phyloP scores from a whole-genome alignment of 2,113 vertebrate species.

The Cichladusa arquata region DNA sequence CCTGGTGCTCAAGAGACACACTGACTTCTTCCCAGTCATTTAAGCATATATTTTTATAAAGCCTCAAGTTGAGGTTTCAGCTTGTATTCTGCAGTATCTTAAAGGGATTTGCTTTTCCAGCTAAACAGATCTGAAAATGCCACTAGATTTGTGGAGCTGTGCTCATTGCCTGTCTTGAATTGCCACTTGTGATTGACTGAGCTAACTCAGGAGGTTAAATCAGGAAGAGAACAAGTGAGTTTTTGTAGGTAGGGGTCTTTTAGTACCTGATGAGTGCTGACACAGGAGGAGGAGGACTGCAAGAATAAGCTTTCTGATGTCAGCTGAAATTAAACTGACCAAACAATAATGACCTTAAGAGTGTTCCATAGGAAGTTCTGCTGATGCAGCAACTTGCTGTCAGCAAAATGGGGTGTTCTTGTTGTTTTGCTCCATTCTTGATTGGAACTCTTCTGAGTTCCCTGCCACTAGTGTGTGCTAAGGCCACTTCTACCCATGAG shows the following conservation, averaged over 20 bases:
- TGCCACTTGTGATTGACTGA: not conserved
- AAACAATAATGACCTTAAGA: not conserved
- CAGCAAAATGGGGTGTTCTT: not conserved
- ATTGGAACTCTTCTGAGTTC: not conserved
- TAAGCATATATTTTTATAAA: not conserved
- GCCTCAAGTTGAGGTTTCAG: not conserved
- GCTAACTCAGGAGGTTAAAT: not conserved
- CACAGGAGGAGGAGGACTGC: not conserved
- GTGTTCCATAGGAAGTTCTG: not conserved
- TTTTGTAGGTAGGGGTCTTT: not conserved
- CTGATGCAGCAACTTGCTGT: not conserved
- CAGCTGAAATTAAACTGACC: not conserved
- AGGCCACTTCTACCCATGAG: not conserved
- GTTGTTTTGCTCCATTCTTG: not conserved
- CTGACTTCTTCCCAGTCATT: not conserved
- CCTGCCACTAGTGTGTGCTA: not conserved
- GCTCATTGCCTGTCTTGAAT: not conserved
- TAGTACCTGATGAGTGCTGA: not conserved
- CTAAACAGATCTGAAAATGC: not conserved
- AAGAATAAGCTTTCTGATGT: not conserved
- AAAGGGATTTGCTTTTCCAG: not conserved
- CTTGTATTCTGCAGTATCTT: not conserved
- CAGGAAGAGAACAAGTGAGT: not conserved
- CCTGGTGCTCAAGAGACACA: not conserved
- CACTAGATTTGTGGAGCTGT: not conserved